phyloP scores from a whole-genome alignment of 2,888 invertebrate genomes.

The Ochlodes sylvanus region DNA sequence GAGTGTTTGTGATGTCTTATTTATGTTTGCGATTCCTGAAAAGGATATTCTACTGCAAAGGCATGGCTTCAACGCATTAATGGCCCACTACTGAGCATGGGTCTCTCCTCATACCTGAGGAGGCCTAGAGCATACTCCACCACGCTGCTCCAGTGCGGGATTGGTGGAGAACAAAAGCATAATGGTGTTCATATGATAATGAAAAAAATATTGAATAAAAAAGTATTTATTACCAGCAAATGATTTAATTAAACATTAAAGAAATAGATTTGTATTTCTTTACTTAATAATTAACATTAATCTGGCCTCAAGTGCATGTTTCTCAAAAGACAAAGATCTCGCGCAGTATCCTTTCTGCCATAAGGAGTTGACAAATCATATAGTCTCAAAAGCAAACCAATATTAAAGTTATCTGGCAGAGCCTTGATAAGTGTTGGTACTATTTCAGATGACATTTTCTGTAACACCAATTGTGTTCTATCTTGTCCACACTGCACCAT shows the following conservation, averaged over 20 bases:
- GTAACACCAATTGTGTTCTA: slow-evolving; percentile 88
- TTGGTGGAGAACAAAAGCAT: too few species aligned
- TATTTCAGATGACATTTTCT: slow-evolving; percentile 90
- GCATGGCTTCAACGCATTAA: too few species aligned
- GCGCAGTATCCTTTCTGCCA: slow-evolving; percentile 93
- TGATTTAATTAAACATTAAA: neutral
- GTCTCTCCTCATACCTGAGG: too few species aligned
- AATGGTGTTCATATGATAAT: neutral
- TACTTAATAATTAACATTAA: slow-evolving; percentile 49
- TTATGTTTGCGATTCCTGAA: too few species aligned
- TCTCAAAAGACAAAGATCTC: slow-evolving; percentile 93
- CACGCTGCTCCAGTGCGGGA: too few species aligned
- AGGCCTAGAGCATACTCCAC: too few species aligned
- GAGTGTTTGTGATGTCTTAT: too few species aligned
- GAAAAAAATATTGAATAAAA: neutral
- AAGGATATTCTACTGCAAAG: too few species aligned
- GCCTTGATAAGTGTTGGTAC: slow-evolving; percentile 93
- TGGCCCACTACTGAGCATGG: too few species aligned
- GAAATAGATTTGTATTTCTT: neutral
- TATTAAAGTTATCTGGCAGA: slow-evolving; percentile 90
- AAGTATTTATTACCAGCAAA: neutral
- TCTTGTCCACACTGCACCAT: slow-evolving; percentile 92
- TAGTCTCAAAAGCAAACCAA: slow-evolving; percentile 89
- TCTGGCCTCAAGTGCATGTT: slow-evolving; percentile 90
- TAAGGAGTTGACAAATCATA: slow-evolving; percentile 91